Evolutionary conservation across 1,140 invertebrate genomes (phyloP), one percentile per base, ranked within the genome.

Genomic region (Helicoverpa armigera): DNA sequence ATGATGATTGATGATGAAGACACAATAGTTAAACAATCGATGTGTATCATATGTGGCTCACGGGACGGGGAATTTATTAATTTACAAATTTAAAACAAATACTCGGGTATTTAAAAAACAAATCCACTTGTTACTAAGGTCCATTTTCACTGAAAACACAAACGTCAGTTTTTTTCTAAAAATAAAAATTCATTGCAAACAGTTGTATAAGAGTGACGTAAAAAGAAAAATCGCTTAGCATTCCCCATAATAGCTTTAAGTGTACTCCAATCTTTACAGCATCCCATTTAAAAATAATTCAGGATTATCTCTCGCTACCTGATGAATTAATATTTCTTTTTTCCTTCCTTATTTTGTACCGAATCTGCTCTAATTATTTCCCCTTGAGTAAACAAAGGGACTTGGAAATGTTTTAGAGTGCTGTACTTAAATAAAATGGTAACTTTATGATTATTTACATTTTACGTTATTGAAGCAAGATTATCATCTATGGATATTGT

Each of bases 361-460:
- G 87, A 89, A 91, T 89, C 88, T 88, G 88, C 84, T 90, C 89
- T 92, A 92, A 94, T 94, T 94, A 94, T 94, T 94, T 94, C 90
- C 92, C 87, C 89, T 90, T 88, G 82, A 87, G 81, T 89, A 90
- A 92, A 93, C 91, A 93, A 93, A 92, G 87, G 88, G 87, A 87
- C 84, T 87, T 84, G 18, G 14, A 63, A 82, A 76, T 82, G 76
- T 54, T 78, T 78, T 58, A 77, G 60, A 77, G 74, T 78, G 76
- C 76, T 48, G 61, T 78, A 53, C 53, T 78, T 56, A 78, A 77
- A 77, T 77, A 65, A 65, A 77, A 77, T 65, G 60, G 60, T 48
- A 29, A 77, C 74, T 77, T 65, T 53, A 14, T 29, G 18, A 77
- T 65, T 77, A 77, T 77, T 77, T 77, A 77, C 61, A 61, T 77